These are phyloP conservation scores for Syngnathus rostellatus DNA, from an alignment of 2,797 vertebrate genomes.

Conservation along the genomic window DNA sequence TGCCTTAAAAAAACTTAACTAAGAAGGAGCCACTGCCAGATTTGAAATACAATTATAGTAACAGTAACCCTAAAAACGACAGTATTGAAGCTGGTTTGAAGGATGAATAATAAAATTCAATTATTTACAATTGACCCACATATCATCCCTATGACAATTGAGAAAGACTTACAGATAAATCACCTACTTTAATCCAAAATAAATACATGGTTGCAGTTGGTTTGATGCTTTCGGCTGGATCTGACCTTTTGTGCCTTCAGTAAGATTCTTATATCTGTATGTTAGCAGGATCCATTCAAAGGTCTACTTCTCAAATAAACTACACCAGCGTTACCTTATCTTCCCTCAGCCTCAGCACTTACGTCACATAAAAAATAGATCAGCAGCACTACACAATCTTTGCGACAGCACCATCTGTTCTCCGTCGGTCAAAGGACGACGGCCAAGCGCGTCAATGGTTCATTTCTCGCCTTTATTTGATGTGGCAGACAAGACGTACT, in stretches of 20 bases:
- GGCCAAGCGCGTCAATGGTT: slow-evolving; percentile 49
- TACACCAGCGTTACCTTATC: slow-evolving; percentile 15
- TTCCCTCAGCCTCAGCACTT: slow-evolving; percentile 42
- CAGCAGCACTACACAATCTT: slow-evolving; percentile 48
- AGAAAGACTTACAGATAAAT: neutral
- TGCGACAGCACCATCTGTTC: slow-evolving; percentile 60
- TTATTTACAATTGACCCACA: neutral
- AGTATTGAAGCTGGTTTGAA: too few species aligned
- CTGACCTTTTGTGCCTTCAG: too few species aligned
- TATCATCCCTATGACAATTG: neutral
- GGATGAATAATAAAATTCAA: neutral
- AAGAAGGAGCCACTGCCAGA: too few species aligned
- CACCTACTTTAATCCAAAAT: neutral
- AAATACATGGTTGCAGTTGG: neutral
- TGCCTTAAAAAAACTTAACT: too few species aligned
- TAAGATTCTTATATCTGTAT: neutral
- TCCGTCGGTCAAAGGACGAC: slow-evolving; percentile 31
- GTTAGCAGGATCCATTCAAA: slow-evolving; percentile 4
- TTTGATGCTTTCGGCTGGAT: neutral
- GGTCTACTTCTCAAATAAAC: slow-evolving; percentile 17
- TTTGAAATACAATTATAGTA: too few species aligned
- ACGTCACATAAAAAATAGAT: slow-evolving; percentile 54
- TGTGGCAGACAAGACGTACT: slow-evolving; percentile 18
- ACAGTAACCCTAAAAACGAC: too few species aligned
- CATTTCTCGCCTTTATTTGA: slow-evolving; percentile 39